These are phyloP conservation scores for Bubo scandiacus DNA, from an alignment of 2,113 vertebrate genomes.

Conservation along the genomic window DNA sequence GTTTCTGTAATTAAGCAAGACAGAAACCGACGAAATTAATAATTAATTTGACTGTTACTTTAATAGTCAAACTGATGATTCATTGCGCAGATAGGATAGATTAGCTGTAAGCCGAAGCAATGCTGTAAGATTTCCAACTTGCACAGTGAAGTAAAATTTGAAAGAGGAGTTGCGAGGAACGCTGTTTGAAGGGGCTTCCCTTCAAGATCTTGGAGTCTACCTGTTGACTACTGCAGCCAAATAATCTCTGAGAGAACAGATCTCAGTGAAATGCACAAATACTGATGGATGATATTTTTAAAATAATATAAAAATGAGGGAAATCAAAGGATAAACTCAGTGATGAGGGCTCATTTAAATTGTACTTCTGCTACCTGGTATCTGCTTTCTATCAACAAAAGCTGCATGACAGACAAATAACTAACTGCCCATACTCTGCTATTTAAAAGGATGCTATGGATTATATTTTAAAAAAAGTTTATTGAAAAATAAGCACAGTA, in stretches of 20 bases:
- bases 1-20: background rate
- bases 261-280: background rate
- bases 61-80: background rate
- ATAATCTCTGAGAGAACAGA: background rate
- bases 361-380: background rate
- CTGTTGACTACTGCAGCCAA: background rate
- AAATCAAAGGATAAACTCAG: background rate
- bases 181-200: background rate
- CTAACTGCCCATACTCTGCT: background rate
- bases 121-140: background rate
- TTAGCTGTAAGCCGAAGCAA: background rate
- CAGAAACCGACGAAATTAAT: background rate
- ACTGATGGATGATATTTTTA: background rate
- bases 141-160: background rate
- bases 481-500: background rate
- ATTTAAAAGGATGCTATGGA: background rate
- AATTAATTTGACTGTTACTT: background rate
- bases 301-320: background rate
- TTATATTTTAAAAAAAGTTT: background rate
- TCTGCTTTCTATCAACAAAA: background rate
- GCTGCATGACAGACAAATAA: background rate
- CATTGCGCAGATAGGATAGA: background rate
- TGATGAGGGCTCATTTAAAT: background rate
- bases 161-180: background rate
- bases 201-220: background rate